These are phyloP conservation scores for Diglossa cyanea DNA, from an alignment of 2,797 vertebrate species.

Conservation along the genomic window DNA sequence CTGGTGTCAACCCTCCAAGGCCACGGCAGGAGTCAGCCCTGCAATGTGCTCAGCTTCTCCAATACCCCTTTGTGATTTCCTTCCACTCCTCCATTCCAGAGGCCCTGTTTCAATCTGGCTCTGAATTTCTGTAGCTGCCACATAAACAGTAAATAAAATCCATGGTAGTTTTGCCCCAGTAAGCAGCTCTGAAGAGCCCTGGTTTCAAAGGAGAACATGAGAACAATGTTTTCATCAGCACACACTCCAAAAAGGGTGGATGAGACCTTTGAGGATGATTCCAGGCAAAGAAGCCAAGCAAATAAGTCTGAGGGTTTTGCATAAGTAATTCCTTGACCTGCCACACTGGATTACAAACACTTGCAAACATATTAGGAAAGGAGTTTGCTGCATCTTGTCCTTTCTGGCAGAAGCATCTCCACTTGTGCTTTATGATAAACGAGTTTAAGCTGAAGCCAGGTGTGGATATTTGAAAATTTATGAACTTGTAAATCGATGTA, in stretches of 20 bases:
- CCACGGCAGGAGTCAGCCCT: background rate
- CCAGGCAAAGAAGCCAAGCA: background rate
- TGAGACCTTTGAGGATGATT: background rate
- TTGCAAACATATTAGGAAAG: background rate
- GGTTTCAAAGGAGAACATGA: slow-evolving; percentile 11
- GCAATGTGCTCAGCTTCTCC: background rate
- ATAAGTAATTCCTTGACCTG: slow-evolving; percentile 13
- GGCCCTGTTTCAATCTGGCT: background rate
- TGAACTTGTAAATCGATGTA: slow-evolving; percentile 55
- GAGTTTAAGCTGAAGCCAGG: slow-evolving; percentile 31
- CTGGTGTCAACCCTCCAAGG: background rate
- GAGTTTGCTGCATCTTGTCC: background rate
- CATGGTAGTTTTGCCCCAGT: slow-evolving; percentile 42
- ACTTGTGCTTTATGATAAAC: slow-evolving; percentile 46
- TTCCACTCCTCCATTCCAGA: background rate
- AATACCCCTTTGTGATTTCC: background rate
- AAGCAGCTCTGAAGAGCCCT: slow-evolving; percentile 49
- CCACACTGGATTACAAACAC: slow-evolving; percentile 31
- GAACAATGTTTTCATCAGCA: slow-evolving; percentile 35
- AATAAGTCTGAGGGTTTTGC: background rate
- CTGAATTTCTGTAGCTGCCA: slow-evolving; percentile 41
- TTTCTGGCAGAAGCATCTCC: slow-evolving; percentile 26
- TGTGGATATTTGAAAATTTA: slow-evolving; percentile 62
- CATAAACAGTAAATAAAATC: slow-evolving; percentile 56
- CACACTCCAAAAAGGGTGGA: background rate